These are phyloP conservation scores for Oreochromis grahami DNA, from an alignment of 2,797 vertebrate genomes.

Conservation along the genomic window DNA sequence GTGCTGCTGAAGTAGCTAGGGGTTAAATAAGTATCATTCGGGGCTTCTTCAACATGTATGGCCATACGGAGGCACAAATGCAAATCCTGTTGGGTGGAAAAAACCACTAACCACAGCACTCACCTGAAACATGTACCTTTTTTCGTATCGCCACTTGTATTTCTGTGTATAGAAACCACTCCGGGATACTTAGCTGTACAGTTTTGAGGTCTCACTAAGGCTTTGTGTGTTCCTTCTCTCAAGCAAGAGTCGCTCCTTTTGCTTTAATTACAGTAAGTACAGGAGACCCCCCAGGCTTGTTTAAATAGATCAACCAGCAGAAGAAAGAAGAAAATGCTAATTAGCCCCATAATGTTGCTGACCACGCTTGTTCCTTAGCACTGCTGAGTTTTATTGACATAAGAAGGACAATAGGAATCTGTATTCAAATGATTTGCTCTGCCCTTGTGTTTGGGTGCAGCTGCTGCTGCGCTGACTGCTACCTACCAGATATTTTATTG, in stretches of 20 bases:
- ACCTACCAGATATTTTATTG: constrained; percentile 9
- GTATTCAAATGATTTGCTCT: constrained; percentile 68
- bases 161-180: constrained; percentile 44
- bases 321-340: constrained; percentile 78
- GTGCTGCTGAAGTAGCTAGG: constrained; percentile 35
- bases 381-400: constrained; percentile 75
- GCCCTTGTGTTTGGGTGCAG: constrained; percentile 40
- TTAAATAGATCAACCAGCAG: constrained; percentile 74
- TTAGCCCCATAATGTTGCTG: constrained; percentile 75
- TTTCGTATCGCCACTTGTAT: constrained; percentile 27
- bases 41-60: constrained; percentile 17
- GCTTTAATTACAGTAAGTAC: constrained; percentile 78
- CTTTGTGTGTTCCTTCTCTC: constrained; percentile 55
- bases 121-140: constrained; percentile 40
- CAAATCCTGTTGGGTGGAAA: neutral
- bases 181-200: constrained; percentile 30
- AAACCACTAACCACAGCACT: constrained; percentile 14
- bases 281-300: constrained; percentile 72
- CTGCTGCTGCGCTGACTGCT: neutral
- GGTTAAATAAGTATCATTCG: constrained; percentile 45
- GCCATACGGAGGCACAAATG: constrained; percentile 17
- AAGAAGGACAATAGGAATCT: constrained; percentile 75
- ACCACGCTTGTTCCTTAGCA: constrained; percentile 66
- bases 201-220: constrained; percentile 39
- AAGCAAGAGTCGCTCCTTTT: constrained; percentile 57